Evolutionary conservation across 2,888 invertebrate species (phyloP), one percentile per base, ranked within the genome.

Genomic region (Entomobrya multifasciata): DNA sequence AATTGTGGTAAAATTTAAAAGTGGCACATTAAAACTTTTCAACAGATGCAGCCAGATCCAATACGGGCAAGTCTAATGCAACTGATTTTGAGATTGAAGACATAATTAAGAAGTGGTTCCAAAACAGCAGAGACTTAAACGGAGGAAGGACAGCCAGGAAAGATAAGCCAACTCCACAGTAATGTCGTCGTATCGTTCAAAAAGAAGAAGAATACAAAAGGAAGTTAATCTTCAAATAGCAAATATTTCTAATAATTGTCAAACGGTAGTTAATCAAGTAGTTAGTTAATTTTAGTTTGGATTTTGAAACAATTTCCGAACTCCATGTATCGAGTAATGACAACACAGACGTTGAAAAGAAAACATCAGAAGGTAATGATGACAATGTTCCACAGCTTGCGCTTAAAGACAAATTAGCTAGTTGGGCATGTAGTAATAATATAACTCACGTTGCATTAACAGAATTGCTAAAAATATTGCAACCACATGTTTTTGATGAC

Each of bases 361-460:
- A n/a, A n/a, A n/a, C n/a, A n/a, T n/a, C n/a, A n/a, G n/a, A n/a
- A n/a, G n/a, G n/a, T n/a, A n/a, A n/a, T n/a, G n/a, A n/a, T n/a
- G n/a, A n/a, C n/a, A n/a, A n/a, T n/a, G n/a, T n/a, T n/a, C n/a
- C n/a, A n/a, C n/a, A n/a, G n/a, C n/a, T n/a, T n/a, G n/a, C n/a
- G n/a, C 1, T 36, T 3, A 67, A 41, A 41, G 17, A 17, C 20
- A n/a, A n/a, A n/a, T 44, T 62, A 41, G 70, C 47, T 47, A 47
- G 13, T 13, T 88, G 86, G 86, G 67, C 86, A 6, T 15, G 78
- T 0, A 20, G 44, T 3, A 22, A 81, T 77, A 88, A 88, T 60
- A 52, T 86, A n/a, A 86, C 25, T 41, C 79, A 83, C 55, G 4
- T 13, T 13, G 88, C 86, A 0, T 5, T 83, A 11, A 15, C 20